Evolutionary conservation across 2,888 invertebrate genomes (phyloP).

Genomic region (Deilephila porcellus): DNA sequence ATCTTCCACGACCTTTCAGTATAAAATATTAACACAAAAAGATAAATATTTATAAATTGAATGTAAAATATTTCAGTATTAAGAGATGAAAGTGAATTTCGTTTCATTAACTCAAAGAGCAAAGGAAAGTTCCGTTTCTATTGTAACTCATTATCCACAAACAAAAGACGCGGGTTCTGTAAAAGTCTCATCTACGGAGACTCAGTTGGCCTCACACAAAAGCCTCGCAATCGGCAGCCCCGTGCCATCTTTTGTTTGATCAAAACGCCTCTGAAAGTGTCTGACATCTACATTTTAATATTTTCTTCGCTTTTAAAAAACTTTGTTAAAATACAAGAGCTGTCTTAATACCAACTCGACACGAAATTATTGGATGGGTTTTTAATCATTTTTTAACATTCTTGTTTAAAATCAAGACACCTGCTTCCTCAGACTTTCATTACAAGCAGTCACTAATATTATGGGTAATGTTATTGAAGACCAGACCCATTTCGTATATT

Average conservation of each 20-base stretch:
- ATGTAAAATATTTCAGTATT: slow-evolving; percentile 45
- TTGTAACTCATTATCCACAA: slow-evolving; percentile 52
- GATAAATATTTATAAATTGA: slow-evolving; percentile 56
- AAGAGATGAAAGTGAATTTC: slow-evolving; percentile 25
- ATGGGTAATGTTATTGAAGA: too few relatives aligned
- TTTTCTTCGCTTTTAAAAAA: slow-evolving; percentile 48
- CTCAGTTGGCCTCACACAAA: slow-evolving; percentile 43
- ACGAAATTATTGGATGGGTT: neutral
- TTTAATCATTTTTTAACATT: neutral
- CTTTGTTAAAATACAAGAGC: slow-evolving; percentile 19
- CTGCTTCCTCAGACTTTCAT: too few relatives aligned
- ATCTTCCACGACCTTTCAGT: too few relatives aligned
- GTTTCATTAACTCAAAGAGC: slow-evolving; percentile 29
- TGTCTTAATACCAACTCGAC: neutral
- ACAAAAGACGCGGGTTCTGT: slow-evolving; percentile 42
- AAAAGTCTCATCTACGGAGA: slow-evolving; percentile 61
- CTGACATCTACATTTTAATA: slow-evolving; percentile 75
- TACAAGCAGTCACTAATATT: too few relatives aligned
- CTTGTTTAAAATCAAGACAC: neutral
- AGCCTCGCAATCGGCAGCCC: slow-evolving; percentile 52
- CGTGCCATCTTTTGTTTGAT: slow-evolving; percentile 66
- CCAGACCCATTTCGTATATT: too few relatives aligned
- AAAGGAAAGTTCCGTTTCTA: slow-evolving; percentile 46
- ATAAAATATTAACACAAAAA: neutral
- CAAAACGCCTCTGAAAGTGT: slow-evolving; percentile 66